These are phyloP conservation scores for Cynodonichthys magdalenae DNA, from an alignment of 2,797 vertebrate species.

Conservation along the genomic window DNA sequence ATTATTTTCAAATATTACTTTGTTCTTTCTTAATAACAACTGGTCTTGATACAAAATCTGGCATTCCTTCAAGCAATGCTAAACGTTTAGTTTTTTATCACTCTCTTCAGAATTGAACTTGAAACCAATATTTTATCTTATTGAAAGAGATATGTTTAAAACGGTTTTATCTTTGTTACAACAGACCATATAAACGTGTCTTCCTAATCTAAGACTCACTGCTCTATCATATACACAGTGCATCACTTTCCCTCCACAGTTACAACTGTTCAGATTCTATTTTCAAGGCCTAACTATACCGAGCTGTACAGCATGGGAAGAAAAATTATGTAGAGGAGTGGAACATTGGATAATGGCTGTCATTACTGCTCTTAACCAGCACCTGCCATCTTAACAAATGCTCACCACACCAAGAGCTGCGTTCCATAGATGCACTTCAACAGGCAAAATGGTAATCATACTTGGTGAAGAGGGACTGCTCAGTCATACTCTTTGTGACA, in stretches of 20 bases:
- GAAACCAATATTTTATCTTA: constrained; percentile 37
- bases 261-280: constrained; percentile 11
- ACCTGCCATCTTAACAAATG: constrained; percentile 60
- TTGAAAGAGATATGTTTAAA: constrained; percentile 30
- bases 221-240: constrained; percentile 15
- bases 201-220: not conserved
- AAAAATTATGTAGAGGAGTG: constrained; percentile 40
- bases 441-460: constrained; percentile 50
- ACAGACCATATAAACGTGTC: constrained; percentile 11
- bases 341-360: constrained; percentile 61
- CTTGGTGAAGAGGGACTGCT: constrained; percentile 37
- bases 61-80: too few relatives aligned
- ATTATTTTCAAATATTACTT: too few relatives aligned
- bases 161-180: constrained; percentile 1
- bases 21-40: too few relatives aligned
- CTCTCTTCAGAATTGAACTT: constrained; percentile 32
- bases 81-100: too few relatives aligned
- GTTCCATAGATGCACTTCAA: constrained; percentile 48
- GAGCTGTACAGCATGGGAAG: constrained; percentile 23
- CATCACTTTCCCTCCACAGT: not conserved
- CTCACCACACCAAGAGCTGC: constrained; percentile 38
- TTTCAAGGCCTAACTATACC: not conserved
- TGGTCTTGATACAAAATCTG: too few relatives aligned
- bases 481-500: constrained; percentile 40
- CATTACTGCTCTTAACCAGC: constrained; percentile 62